Evolutionary conservation across 2,797 vertebrate genomes (phyloP).

Genomic region (Chrosomus eos): DNA sequence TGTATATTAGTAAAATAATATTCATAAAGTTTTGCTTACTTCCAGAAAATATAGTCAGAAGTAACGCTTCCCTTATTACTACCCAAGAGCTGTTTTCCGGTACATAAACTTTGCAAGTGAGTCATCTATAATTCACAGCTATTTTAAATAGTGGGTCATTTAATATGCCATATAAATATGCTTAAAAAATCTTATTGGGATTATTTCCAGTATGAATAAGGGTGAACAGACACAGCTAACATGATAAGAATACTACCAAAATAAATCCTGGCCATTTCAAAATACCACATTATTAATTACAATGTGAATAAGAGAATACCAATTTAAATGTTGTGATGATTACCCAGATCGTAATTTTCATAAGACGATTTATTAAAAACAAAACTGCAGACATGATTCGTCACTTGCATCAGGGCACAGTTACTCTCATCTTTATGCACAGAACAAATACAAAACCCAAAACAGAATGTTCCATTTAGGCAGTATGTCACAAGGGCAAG

Average conservation of each 20-base stretch:
- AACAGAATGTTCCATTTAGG: constrained; percentile 34
- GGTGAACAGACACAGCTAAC: no score
- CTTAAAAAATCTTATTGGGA: not conserved
- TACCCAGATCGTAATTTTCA: not conserved
- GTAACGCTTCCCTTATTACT: constrained; percentile 4
- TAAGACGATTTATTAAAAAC: constrained; percentile 62
- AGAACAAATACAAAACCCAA: constrained; percentile 61
- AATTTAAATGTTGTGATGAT: not conserved
- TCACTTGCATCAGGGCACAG: constrained; percentile 66
- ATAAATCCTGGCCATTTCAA: not conserved
- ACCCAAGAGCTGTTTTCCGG: not conserved
- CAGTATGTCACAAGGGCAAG: constrained; percentile 6
- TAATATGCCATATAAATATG: not conserved
- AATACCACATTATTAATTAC: not conserved
- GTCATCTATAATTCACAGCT: not conserved
- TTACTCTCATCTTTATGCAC: constrained; percentile 73
- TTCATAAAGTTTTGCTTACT: not conserved
- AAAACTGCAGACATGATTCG: constrained; percentile 52
- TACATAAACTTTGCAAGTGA: not conserved
- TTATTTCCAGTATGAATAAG: not conserved
- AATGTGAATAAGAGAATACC: not conserved
- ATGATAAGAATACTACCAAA: not conserved
- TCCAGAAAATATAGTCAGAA: not conserved
- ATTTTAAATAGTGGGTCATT: not conserved
- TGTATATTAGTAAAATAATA: not conserved